Conservation (phyloP, 2,888 invertebrate genomes). For the Sceliomorpha sp. region DNA sequence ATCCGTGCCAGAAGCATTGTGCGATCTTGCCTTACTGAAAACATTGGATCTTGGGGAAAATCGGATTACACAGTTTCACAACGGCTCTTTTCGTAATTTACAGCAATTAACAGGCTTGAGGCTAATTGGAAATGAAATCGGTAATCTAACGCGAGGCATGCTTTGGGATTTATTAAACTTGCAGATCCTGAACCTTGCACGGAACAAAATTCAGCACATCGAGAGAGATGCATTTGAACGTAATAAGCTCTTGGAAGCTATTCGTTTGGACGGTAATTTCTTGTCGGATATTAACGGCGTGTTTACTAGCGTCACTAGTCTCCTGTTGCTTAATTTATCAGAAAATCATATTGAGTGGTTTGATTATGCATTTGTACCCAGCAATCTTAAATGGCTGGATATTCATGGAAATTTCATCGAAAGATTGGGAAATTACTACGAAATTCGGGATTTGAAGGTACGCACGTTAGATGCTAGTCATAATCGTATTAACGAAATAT, state of each 20-base stretch:
- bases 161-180: conserved; percentile 91
- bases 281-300: conserved; percentile 94
- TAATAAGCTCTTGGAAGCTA: conserved; percentile 91
- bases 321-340: conserved; percentile 93
- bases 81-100: conserved; percentile 92
- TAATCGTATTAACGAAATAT: conserved; percentile 91
- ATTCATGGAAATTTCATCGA: conserved; percentile 95
- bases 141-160: conserved; percentile 91
- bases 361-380: conserved; percentile 95
- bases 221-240: conserved; percentile 91
- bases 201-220: conserved; percentile 92
- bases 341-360: conserved; percentile 96
- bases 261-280: conserved; percentile 93
- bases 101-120: conserved; percentile 93
- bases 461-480: conserved; percentile 94
- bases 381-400: conserved; percentile 93
- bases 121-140: conserved; percentile 94
- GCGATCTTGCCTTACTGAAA: conserved; percentile 90
- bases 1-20: conserved; percentile 90
- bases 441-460: conserved; percentile 85
- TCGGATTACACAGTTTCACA: conserved; percentile 90
- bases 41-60: conserved; percentile 96
- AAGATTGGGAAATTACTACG: conserved; percentile 92
- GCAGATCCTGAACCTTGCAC: conserved; percentile 92
- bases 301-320: conserved; percentile 90